phyloP scores from a whole-genome alignment of 2,113 vertebrate species.

The Cephalopterus ornatus region DNA sequence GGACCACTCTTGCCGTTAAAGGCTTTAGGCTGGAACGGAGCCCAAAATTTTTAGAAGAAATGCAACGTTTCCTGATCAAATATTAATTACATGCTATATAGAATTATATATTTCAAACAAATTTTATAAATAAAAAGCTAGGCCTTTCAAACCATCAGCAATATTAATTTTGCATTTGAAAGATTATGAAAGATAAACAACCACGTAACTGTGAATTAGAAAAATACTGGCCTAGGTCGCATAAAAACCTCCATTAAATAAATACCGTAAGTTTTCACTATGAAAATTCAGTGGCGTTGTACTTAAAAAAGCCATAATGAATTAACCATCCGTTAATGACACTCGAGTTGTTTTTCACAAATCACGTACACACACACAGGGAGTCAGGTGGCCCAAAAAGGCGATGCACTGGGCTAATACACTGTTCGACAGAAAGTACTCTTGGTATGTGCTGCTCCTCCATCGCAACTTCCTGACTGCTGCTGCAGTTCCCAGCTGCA shows the following conservation, averaged over 20 bases:
- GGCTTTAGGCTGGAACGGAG: conserved; percentile 40
- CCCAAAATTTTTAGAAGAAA: conserved; percentile 33
- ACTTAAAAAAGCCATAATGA: conserved; percentile 68
- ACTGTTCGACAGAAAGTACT: conserved; percentile 38
- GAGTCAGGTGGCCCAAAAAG: conserved; percentile 17
- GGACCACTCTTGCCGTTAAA: conserved; percentile 47
- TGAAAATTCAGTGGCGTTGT: conserved; percentile 68
- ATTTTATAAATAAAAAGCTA: conserved; percentile 50
- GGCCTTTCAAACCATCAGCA: conserved; percentile 54
- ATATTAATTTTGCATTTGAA: conserved; percentile 55
- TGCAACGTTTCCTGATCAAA: conserved; percentile 50
- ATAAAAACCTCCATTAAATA: conserved; percentile 76
- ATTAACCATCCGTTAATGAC: conserved; percentile 31
- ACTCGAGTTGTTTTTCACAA: conserved; percentile 54
- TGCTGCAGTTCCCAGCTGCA: background rate
- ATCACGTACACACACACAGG: conserved; percentile 58
- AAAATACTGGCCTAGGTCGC: conserved; percentile 78
- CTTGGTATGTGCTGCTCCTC: conserved; percentile 4
- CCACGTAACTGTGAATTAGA: conserved; percentile 71
- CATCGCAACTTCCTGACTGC: background rate
- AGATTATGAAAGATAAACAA: conserved; percentile 64
- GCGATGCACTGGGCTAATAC: background rate
- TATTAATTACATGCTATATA: conserved; percentile 61
- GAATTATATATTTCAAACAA: conserved; percentile 44
- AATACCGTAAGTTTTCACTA: conserved; percentile 70